These are phyloP conservation scores for Eretmocerus hayati DNA, from an alignment of 2,888 invertebrate species.

Conservation along the genomic window DNA sequence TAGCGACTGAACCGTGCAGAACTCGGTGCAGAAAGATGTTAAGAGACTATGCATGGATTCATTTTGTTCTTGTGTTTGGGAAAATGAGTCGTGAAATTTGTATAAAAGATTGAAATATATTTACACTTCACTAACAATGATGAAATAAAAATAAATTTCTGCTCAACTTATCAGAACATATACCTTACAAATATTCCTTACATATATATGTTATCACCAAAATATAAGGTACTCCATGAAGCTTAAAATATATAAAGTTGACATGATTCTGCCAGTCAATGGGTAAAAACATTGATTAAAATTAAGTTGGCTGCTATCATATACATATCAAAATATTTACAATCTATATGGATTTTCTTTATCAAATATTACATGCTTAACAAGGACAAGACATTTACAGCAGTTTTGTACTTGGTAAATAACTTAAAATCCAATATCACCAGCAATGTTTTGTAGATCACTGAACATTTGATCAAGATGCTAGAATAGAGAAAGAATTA, in stretches of 20 bases:
- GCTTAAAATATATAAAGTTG: no score
- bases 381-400: conserved; percentile 1
- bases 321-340: no score
- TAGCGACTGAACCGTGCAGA: no score
- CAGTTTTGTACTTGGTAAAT: conserved; percentile 1
- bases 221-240: conserved; percentile 21
- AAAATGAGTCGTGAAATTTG: neutral
- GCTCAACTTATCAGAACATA: no score
- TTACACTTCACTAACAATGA: neutral
- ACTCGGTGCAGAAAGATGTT: no score
- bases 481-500: conserved; percentile 27
- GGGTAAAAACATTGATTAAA: conserved; percentile 8
- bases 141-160: no score
- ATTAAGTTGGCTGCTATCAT: no score
- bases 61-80: conserved; percentile 14
- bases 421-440: conserved; percentile 31
- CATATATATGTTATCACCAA: conserved; percentile 14
- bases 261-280: conserved; percentile 13
- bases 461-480: conserved; percentile 39
- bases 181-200: no score
- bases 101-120: conserved; percentile 1
- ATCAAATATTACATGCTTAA: no score
- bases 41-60: neutral
- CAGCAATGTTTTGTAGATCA: conserved; percentile 36
- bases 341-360: no score